These are phyloP conservation scores for Bubo scandiacus DNA, from an alignment of 2,113 vertebrate species.

Conservation along the genomic window DNA sequence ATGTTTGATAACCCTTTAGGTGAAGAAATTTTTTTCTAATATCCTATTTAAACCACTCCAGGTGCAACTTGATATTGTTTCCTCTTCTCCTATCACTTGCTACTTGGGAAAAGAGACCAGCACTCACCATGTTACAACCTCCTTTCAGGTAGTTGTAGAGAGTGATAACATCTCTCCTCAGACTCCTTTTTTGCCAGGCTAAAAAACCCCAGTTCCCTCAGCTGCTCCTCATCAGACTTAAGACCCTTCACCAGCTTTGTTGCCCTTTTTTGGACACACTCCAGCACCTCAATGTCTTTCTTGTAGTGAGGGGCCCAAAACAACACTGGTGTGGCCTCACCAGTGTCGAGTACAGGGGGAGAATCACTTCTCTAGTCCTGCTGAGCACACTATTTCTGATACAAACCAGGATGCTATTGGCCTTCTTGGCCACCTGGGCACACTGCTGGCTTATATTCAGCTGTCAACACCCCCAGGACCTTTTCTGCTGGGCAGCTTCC, in stretches of 20 bases:
- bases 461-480: rapidly evolving
- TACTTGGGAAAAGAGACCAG: neutral
- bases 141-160: neutral
- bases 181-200: neutral
- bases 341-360: neutral
- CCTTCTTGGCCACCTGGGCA: neutral
- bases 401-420: too few relatives aligned
- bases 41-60: neutral
- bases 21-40: neutral
- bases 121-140: rapidly evolving
- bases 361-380: rapidly evolving
- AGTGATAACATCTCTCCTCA: neutral
- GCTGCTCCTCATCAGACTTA: rapidly evolving
- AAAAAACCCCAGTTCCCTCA: neutral
- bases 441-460: neutral
- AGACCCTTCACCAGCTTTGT: neutral
- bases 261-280: neutral
- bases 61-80: rapidly evolving
- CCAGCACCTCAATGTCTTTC: neutral
- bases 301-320: neutral
- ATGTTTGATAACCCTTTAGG: neutral
- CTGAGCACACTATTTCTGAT: neutral
- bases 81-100: rapidly evolving
- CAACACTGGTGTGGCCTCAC: too few relatives aligned
- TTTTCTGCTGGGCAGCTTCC: rapidly evolving